These are phyloP conservation scores for Triplophysa bombifrons DNA, from an alignment of 2,797 vertebrate species.

Conservation along the genomic window DNA sequence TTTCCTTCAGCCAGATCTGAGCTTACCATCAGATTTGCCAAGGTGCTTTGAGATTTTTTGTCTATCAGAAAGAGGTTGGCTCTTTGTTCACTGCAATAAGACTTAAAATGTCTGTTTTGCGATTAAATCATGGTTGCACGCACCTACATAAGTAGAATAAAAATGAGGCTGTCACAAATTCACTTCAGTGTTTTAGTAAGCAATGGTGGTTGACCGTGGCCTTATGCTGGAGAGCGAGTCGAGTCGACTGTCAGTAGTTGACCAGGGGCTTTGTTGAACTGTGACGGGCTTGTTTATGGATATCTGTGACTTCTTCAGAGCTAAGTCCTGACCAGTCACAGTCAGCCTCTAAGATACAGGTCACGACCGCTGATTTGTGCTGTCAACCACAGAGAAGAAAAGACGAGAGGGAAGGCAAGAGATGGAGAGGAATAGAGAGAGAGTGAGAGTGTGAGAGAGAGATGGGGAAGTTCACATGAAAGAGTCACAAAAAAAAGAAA, in stretches of 20 bases:
- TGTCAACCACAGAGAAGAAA: conserved; percentile 34
- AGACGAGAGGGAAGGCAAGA: conserved; percentile 6
- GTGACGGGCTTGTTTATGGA: not conserved
- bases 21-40: not conserved
- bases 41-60: not conserved
- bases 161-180: not conserved
- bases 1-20: conserved; percentile 3
- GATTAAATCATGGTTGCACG: not conserved
- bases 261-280: conserved; percentile 1
- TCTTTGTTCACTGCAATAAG: not conserved
- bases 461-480: conserved; percentile 2
- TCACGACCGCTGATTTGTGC: conserved; percentile 34
- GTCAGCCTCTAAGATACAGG: conserved; percentile 20
- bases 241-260: conserved; percentile 18
- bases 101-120: not conserved
- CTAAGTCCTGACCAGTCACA: conserved; percentile 12
- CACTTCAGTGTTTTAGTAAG: not conserved
- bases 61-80: not conserved
- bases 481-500: conserved; percentile 8
- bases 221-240: conserved; percentile 27
- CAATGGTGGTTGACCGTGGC: not conserved
- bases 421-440: not conserved
- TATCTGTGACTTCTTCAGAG: conserved; percentile 8
- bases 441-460: not conserved
- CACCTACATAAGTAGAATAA: not conserved